Base-by-base conservation (phyloP, 2,888 invertebrate species). In the Drosophila vallismaia region DNA sequence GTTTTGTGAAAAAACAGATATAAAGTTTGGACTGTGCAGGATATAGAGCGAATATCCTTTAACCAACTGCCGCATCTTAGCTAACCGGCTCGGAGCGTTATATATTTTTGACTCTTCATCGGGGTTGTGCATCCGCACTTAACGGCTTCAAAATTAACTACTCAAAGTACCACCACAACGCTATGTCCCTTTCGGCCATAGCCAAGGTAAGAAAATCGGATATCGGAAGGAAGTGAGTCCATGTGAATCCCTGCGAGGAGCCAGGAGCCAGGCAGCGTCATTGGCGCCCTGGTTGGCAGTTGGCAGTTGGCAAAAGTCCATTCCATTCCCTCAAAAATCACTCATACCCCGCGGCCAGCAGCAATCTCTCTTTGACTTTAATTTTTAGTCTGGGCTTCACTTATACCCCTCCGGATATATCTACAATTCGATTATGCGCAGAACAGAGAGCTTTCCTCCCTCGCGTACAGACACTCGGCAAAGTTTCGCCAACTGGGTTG, bases 81-180 rank as follows among this genome's bases (percentile, higher is more conserved):
- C 14, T 31, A 52, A 64, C 67, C 64, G 64, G 64, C 64, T 45
- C 31, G 67, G 68, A 49, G 40, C 48, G 40, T 48, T 4, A 4
- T 52, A 36, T 7, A 14, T 42, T 8, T 54, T 55, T 62, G 33
- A 51, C 29, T 62, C 29, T 51, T 29, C 52, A 63, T 71, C 74
- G 71, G 69, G 57, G 55, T 62, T 68, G 76, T 74, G 86, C 78
- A 68, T 63, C 57, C 68, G 79, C 72, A 63, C 63, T 63, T 76
- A 90, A 91, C 90, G 90, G 90, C 91, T 88, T 89, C 94, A 94
- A 94, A 93, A 94, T 94, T 94, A 94, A 92, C 92, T 94, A 93
- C 92, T 93, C 93, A 83, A 94, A 94, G 93, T 94, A 94, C 91
- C 94, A 94, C 91, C 94, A 94, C 92, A 94, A 93, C 90, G 93